A percentile compares a stretch with the other conserved stretches of the same genome.
Evolutionary conservation across 2,888 invertebrate genomes (phyloP).

Genomic region (Stenodera caucasica): DNA sequence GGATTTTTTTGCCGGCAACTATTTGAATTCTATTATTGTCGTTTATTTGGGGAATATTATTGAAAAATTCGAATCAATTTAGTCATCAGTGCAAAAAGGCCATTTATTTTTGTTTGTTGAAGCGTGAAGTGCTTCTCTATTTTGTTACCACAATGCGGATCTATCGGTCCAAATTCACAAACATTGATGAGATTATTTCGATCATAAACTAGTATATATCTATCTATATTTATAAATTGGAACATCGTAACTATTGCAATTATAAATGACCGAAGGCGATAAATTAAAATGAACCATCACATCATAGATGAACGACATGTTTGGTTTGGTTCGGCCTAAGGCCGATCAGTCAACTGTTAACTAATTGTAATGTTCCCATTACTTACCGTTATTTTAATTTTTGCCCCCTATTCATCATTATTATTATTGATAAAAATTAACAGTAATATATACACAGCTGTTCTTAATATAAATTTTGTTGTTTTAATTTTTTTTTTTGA

Average conservation of each 20-base stretch:
- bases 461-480: neutral
- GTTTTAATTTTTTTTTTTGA: no score
- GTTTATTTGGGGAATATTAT: no score
- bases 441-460: neutral
- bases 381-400: conserved; percentile 3
- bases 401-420: neutral
- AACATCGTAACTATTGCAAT: conserved; percentile 23
- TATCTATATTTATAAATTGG: conserved; percentile 5
- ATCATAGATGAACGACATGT: conserved; percentile 27
- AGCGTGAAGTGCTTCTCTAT: neutral
- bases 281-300: conserved; percentile 29
- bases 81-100: neutral
- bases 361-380: conserved; percentile 25
- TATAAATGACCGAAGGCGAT: conserved; percentile 22
- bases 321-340: conserved; percentile 23
- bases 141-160: conserved; percentile 14
- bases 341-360: conserved; percentile 22
- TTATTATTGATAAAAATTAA: neutral
- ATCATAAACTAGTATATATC: conserved; percentile 5
- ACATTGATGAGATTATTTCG: conserved; percentile 27
- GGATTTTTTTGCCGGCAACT: no score
- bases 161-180: conserved; percentile 21
- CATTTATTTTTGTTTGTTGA: conserved; percentile 1
- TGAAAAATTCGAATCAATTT: conserved; percentile 3
- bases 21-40: no score